These are phyloP conservation scores for Calameuta pallipes DNA, from an alignment of 2,888 invertebrate genomes.

Conservation along the genomic window DNA sequence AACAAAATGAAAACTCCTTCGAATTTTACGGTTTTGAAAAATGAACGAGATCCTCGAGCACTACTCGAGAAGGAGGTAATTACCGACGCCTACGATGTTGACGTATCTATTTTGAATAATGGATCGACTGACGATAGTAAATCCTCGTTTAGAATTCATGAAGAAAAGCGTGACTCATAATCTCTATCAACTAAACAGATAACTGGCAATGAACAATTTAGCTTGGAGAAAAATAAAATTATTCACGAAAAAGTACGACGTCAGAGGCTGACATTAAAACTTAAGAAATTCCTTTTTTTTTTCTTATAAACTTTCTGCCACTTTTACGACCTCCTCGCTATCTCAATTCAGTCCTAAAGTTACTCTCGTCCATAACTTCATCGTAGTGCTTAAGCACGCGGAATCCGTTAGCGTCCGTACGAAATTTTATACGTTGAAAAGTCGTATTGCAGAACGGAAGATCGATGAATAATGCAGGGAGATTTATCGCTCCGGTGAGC, in stretches of 20 bases:
- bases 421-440: background rate
- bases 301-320: background rate
- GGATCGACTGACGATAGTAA: too few relatives aligned
- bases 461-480: conserved; percentile 26
- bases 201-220: background rate
- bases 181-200: background rate
- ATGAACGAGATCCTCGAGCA: background rate
- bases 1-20: background rate
- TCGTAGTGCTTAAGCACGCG: background rate
- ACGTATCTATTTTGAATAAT: too few relatives aligned
- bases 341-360: background rate
- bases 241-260: background rate
- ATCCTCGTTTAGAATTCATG: background rate
- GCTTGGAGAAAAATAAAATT: background rate
- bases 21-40: background rate
- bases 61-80: background rate
- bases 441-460: background rate
- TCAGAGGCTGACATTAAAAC: background rate
- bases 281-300: background rate
- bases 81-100: background rate
- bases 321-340: too few relatives aligned
- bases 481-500: conserved; percentile 23
- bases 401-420: background rate
- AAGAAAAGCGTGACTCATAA: background rate
- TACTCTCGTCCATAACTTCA: background rate